A percentile compares a stretch with the other conserved stretches of the same genome.
phyloP scores from a whole-genome alignment of 2,797 vertebrate species.

The Poeciliopsis gracilis region DNA sequence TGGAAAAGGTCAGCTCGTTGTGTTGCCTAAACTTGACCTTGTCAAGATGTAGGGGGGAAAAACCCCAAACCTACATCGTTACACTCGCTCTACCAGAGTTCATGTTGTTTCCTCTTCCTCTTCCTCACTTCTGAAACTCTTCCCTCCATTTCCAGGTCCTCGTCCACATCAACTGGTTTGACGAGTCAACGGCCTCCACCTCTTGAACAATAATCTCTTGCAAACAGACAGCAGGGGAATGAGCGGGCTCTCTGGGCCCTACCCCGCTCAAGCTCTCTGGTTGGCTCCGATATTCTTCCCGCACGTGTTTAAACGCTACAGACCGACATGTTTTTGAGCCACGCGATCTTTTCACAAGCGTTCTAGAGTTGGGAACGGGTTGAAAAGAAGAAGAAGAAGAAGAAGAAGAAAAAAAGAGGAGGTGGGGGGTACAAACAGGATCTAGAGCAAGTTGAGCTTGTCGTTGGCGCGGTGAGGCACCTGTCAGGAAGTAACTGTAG shows the following conservation, averaged over 20 bases:
- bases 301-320: background rate
- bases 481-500: conserved; percentile 32
- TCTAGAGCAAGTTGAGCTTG: too few relatives aligned
- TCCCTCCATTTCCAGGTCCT: background rate
- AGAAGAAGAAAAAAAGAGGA: too few relatives aligned
- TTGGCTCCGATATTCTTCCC: background rate
- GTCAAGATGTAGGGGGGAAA: background rate
- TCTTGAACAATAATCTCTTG: conserved; percentile 15
- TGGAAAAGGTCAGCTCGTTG: background rate
- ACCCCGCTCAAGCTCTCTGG: background rate
- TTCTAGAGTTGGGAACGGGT: background rate
- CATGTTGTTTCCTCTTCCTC: background rate
- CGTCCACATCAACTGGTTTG: conserved; percentile 40
- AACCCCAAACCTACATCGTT: background rate
- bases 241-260: background rate
- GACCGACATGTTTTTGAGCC: too few relatives aligned
- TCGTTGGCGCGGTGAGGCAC: conserved; percentile 22
- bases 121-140: conserved; percentile 10
- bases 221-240: conserved; percentile 3
- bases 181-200: background rate
- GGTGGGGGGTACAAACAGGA: too few relatives aligned
- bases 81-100: background rate
- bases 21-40: background rate
- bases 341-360: background rate
- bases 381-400: background rate